Percentiles rank a stretch among this genome's conserved stretches.
Conservation (phyloP, 92 coral and sea anemone genomes). For the Umimayanthus kanabou region DNA sequence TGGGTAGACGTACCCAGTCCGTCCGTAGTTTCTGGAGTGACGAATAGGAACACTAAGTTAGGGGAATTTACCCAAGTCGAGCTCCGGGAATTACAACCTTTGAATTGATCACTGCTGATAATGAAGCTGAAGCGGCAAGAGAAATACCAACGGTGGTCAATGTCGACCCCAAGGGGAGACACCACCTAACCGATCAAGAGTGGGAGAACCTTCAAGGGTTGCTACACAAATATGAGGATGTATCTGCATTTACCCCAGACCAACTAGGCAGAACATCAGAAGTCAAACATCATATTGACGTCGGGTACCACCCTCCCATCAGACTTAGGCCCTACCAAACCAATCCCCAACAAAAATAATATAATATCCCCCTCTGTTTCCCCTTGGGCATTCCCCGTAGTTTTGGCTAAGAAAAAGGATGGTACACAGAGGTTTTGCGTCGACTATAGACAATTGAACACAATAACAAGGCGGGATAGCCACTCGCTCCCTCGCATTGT, state of each 20-base stretch:
- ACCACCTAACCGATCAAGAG: not conserved
- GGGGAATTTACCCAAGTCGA: not conserved
- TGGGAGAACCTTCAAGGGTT: not conserved
- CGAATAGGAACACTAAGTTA: conserved; percentile 11
- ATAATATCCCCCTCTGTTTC: conserved; percentile 44
- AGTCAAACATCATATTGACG: conserved; percentile 50
- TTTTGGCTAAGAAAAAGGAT: conserved; percentile 43
- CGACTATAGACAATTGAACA: conserved; percentile 49
- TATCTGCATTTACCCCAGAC: conserved; percentile 12
- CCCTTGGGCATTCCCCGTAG: conserved; percentile 56
- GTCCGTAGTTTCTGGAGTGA: too few species aligned
- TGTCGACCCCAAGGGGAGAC: conserved; percentile 3
- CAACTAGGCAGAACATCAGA: conserved; percentile 43
- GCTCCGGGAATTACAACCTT: conserved; percentile 28
- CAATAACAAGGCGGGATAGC: conserved; percentile 21
- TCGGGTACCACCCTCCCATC: conserved; percentile 49
- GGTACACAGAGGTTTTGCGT: conserved; percentile 50
- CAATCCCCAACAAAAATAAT: conserved; percentile 8
- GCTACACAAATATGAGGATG: not conserved
- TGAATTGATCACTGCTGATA: not conserved
- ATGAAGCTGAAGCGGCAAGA: conserved; percentile 25
- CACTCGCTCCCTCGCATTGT: conserved; percentile 9
- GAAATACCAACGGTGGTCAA: conserved; percentile 23
- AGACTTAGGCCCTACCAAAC: conserved; percentile 47
- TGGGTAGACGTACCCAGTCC: too few species aligned